Conservation (phyloP, 1,140 invertebrate species). For the Rhyzopertha dominica region DNA sequence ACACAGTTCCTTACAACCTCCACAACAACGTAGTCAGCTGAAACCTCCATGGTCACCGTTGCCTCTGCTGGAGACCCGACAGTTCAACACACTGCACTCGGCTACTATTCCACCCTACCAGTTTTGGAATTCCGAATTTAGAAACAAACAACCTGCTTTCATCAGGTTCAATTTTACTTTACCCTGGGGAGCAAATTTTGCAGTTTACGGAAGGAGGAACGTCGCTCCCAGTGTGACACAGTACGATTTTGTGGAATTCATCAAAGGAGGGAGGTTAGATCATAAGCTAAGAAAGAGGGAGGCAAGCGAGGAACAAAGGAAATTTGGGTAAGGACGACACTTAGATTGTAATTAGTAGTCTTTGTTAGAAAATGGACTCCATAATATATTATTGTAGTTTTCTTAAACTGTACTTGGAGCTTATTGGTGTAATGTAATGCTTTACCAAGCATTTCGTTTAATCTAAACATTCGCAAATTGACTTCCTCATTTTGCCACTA, state of each 20-base stretch:
- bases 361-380: too few species aligned
- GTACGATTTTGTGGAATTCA: constrained; percentile 92
- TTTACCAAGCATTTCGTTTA: too few species aligned
- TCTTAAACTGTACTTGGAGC: too few species aligned
- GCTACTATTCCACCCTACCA: constrained; percentile 79
- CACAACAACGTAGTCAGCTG: constrained; percentile 60
- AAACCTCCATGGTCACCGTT: constrained; percentile 69
- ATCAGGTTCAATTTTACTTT: constrained; percentile 86
- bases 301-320: constrained; percentile 37
- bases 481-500: too few species aligned
- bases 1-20: constrained; percentile 38
- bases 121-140: constrained; percentile 88
- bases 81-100: constrained; percentile 74
- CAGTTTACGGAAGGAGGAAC: constrained; percentile 87
- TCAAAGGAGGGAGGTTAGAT: constrained; percentile 75
- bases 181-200: constrained; percentile 86
- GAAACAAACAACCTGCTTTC: constrained; percentile 81
- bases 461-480: too few species aligned
- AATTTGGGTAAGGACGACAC: too few species aligned
- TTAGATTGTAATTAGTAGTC: too few species aligned
- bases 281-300: constrained; percentile 60
- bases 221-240: constrained; percentile 90
- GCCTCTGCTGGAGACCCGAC: constrained; percentile 71
- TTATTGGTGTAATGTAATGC: too few species aligned
- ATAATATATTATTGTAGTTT: too few species aligned